A percentile compares a stretch with the other conserved stretches of the same genome.
phyloP scores from a whole-genome alignment of 2,888 invertebrate genomes.

The Diploptera punctata region DNA sequence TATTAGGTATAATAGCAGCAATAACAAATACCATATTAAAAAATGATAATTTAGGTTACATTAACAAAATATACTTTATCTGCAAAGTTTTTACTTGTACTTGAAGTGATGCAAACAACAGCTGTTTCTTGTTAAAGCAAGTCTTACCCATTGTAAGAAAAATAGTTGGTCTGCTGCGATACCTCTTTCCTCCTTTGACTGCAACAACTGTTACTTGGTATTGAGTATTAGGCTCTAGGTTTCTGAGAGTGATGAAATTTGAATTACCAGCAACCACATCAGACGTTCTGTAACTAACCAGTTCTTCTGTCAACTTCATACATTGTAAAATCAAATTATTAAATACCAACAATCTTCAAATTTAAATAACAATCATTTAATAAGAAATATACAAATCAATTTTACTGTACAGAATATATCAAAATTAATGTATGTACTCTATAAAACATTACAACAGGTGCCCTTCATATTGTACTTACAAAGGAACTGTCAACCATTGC shows the following conservation, averaged over 20 bases:
- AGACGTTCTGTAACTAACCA: constrained; percentile 90
- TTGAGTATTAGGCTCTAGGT: constrained; percentile 84
- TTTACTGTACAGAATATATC: not conserved
- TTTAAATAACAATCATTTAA: not conserved
- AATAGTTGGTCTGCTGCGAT: constrained; percentile 85
- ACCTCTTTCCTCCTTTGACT: constrained; percentile 81
- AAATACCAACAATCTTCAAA: not conserved
- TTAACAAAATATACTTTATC: no score
- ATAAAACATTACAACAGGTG: no score
- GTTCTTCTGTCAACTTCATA: constrained; percentile 16
- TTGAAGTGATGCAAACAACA: no score
- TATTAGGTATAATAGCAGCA: no score
- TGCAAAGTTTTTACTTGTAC: no score
- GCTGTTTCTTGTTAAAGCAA: no score
- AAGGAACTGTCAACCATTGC: no score
- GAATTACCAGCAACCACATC: constrained; percentile 89
- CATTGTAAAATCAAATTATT: no score
- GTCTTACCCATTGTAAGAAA: constrained; percentile 70
- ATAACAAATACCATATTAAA: no score
- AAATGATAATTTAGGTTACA: no score
- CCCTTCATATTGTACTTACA: no score
- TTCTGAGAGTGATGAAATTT: constrained; percentile 82
- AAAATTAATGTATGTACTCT: not conserved
- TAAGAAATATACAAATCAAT: constrained; percentile 47
- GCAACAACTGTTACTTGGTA: constrained; percentile 88